These are phyloP conservation scores for Myripristis jacobus DNA, from an alignment of 2,797 vertebrate species.

Conservation along the genomic window DNA sequence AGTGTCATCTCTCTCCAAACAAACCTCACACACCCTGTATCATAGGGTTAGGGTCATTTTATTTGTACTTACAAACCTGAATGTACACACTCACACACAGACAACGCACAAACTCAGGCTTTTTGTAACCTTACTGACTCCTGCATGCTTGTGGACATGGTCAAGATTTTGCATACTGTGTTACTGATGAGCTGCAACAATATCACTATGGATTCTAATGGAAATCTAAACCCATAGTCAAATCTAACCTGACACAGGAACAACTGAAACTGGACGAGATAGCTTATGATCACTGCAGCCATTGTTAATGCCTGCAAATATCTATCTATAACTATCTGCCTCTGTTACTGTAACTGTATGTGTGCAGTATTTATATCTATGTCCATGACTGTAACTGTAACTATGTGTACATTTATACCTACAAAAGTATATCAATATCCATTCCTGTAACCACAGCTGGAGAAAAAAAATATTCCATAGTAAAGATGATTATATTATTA, in stretches of 20 bases:
- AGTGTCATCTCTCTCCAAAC: constrained; percentile 11
- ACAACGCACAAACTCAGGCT: not conserved
- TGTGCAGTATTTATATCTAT: not conserved
- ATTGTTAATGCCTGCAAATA: too few species aligned
- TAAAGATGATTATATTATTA: not conserved
- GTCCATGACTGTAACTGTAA: not conserved
- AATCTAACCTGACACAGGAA: not conserved
- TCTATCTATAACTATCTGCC: too few species aligned
- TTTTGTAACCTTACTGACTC: not conserved
- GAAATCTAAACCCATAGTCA: not conserved
- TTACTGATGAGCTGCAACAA: not conserved
- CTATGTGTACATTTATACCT: too few species aligned
- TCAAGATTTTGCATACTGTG: not conserved
- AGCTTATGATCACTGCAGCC: too few species aligned
- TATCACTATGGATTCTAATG: not conserved
- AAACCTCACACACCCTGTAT: not conserved
- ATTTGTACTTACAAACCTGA: not conserved
- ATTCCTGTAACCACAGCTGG: too few species aligned
- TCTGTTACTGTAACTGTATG: too few species aligned
- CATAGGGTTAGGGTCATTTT: too few species aligned
- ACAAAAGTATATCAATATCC: too few species aligned
- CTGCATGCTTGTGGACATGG: not conserved
- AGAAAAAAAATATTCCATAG: too few species aligned
- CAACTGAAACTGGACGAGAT: not conserved
- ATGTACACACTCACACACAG: not conserved